Base-by-base conservation (phyloP, 2,113 vertebrate genomes). In the Hippocampus barbouri region DNA sequence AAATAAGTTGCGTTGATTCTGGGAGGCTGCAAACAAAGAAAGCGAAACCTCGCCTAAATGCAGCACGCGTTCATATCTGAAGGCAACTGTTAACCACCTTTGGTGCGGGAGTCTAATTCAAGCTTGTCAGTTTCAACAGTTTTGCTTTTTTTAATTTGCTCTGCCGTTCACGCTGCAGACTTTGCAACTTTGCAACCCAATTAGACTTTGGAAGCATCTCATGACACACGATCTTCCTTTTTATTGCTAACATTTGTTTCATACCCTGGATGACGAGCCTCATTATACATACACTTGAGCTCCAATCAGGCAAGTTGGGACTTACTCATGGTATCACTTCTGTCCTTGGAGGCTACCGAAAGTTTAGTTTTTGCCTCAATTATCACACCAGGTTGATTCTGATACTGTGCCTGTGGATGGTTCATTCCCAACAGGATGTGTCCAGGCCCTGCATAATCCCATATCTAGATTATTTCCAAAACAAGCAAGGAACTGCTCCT, bases 331-430 rank as follows among this genome's bases (percentile, higher is more conserved):
- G 74, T 72, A 75, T 57, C 71, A 69, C 45, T 70, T 82, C 34
- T 64, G 69, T 83, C 85, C 86, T 85, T 30, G 79, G 82, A 89
- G 86, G 71, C 79, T 66, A 75, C 69, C 66, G 78, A 54, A 73
- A 60, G 70, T 64, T 68, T 85, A 82, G 83, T 71, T 79, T 80
- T 84, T 72, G 79, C 79, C 34, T 83, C 16, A 61, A 34, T 84
- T 86, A 79, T 87, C 88, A 73, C 78, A 82, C 83, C 79, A 77
- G 70, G 81, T 77, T 90, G 85, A 90, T 90, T 88, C 79, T 82
- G 81, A 79, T 85, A 85, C 71, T 88, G 57, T 9, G 86, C 85
- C 88, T 86, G 73, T 81, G 86, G 87, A 85, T n/a, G 73, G 72
- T 81, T 83, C 78, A 86, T 77, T 88, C 89, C 86, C 88, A 77